Percentiles rank a stretch among this genome's conserved stretches.
Evolutionary conservation across 2,888 invertebrate species (phyloP).

Genomic region (Lochmaea capreae): DNA sequence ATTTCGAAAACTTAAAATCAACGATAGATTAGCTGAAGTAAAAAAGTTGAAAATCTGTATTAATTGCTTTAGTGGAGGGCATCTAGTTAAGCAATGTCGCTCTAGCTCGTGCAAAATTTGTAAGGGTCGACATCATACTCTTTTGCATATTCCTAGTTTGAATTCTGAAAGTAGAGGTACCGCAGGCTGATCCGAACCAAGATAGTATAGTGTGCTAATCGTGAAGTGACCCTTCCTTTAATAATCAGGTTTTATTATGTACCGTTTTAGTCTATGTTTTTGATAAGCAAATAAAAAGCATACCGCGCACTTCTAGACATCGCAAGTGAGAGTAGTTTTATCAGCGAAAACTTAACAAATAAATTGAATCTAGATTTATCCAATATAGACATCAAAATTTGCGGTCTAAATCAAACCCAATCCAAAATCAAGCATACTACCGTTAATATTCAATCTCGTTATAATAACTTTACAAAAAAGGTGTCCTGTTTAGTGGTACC

Average conservation of each 20-base stretch:
- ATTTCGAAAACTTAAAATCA: not conserved
- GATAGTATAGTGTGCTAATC: too few species aligned
- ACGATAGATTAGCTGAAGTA: not conserved
- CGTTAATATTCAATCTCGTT: too few species aligned
- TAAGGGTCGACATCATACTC: not conserved
- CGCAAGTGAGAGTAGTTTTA: not conserved
- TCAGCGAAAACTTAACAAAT: constrained; percentile 8
- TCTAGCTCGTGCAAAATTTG: not conserved
- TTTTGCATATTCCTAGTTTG: not conserved
- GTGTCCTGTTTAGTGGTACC: too few species aligned
- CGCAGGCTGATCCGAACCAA: too few species aligned
- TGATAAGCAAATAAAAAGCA: not conserved
- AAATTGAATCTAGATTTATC: not conserved
- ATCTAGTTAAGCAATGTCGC: not conserved
- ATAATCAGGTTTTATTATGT: not conserved
- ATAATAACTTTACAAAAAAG: too few species aligned
- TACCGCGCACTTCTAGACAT: not conserved
- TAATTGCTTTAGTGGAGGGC: too few species aligned
- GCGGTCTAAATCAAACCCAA: too few species aligned
- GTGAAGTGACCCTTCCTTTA: too few species aligned
- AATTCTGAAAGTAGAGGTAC: too few species aligned
- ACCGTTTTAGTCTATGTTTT: not conserved
- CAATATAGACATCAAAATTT: not conserved
- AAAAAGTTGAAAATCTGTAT: too few species aligned
- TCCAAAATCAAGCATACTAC: too few species aligned